These are phyloP conservation scores for Phortica variegata DNA, from an alignment of 1,140 invertebrate genomes.

Conservation along the genomic window DNA sequence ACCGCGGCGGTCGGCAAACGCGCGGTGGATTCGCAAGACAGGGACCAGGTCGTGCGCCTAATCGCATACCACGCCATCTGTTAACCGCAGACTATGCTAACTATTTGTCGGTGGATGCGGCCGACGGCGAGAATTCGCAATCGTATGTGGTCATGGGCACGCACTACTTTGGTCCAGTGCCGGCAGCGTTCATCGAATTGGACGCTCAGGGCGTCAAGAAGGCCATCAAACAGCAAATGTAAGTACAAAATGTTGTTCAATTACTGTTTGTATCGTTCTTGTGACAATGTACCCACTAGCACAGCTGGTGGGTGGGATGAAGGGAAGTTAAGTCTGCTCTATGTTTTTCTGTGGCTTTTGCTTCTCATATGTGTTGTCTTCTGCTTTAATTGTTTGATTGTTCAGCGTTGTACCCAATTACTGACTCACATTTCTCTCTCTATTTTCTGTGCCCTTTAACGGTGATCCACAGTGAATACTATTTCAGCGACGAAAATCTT, in stretches of 20 bases:
- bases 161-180: slow-evolving; percentile 58
- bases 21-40: slow-evolving; percentile 53
- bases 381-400: no score
- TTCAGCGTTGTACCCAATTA: no score
- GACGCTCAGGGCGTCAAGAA: slow-evolving; percentile 68
- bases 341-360: not conserved
- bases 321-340: no score
- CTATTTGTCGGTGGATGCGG: slow-evolving; percentile 47
- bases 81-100: slow-evolving; percentile 49
- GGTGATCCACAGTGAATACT: slow-evolving; percentile 85
- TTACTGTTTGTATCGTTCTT: no score
- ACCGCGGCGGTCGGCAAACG: slow-evolving; percentile 45
- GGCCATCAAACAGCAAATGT: slow-evolving; percentile 83
- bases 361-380: no score
- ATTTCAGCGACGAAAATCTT: slow-evolving; percentile 97
- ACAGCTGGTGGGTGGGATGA: no score
- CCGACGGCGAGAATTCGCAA: slow-evolving; percentile 45
- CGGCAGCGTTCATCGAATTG: slow-evolving; percentile 59
- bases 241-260: slow-evolving; percentile 55
- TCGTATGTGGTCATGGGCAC: slow-evolving; percentile 66
- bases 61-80: slow-evolving; percentile 56
- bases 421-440: slow-evolving; percentile 8
- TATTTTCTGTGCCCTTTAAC: not conserved
- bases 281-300: no score
- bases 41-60: slow-evolving; percentile 54